Evolutionary conservation across 2,113 vertebrate genomes (phyloP).

Genomic region (Aythya baeri): DNA sequence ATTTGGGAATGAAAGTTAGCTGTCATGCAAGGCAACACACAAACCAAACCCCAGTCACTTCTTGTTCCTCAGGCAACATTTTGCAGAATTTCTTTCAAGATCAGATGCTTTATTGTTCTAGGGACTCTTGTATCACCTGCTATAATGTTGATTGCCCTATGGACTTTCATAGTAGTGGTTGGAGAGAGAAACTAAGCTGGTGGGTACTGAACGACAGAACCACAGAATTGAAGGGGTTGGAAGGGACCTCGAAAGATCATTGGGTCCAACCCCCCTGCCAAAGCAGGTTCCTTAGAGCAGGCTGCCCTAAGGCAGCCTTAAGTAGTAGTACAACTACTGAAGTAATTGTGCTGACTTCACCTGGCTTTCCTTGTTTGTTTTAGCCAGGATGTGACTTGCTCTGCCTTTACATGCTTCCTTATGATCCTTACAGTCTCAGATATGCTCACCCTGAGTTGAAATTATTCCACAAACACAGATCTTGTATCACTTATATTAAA

Average conservation of each 20-base stretch:
- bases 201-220: background rate
- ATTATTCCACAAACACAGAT: background rate
- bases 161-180: background rate
- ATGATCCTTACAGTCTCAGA: background rate
- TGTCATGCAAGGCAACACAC: background rate
- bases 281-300: too few species aligned
- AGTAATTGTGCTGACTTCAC: background rate
- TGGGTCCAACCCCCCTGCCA: too few species aligned
- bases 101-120: background rate
- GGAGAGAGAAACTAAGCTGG: background rate
- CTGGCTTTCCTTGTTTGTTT: background rate
- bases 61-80: slow-evolving; percentile 15
- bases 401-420: background rate
- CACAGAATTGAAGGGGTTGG: too few species aligned
- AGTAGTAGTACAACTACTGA: background rate
- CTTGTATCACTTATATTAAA: background rate
- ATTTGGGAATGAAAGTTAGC: background rate
- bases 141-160: background rate
- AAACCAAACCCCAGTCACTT: background rate
- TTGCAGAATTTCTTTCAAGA: background rate
- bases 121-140: background rate
- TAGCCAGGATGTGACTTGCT: background rate
- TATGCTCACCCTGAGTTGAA: background rate
- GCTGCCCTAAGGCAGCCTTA: too few species aligned
- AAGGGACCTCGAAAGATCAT: too few species aligned